A percentile compares a stretch with the other conserved stretches of the same genome.
Evolutionary conservation across 2,888 invertebrate genomes (phyloP).

Genomic region (Oxystoma pomonae): DNA sequence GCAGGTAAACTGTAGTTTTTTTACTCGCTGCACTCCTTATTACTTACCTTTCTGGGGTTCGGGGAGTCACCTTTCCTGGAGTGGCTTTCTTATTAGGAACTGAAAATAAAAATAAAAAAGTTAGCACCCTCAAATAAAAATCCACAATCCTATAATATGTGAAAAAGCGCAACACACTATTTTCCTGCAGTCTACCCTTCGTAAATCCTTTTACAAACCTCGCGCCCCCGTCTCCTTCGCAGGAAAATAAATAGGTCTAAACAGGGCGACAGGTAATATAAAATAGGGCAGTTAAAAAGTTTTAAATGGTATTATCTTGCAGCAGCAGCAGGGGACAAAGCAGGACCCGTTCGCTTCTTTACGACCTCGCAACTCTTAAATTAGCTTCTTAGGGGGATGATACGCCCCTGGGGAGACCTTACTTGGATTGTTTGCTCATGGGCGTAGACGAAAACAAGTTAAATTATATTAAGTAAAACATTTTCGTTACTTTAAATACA

Average conservation of each 20-base stretch:
- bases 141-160: no score
- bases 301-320: not conserved
- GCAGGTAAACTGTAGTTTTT: no score
- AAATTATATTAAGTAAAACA: no score
- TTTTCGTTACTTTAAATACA: no score
- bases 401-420: not conserved
- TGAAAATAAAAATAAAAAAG: conserved; percentile 23
- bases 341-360: conserved; percentile 38
- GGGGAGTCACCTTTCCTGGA: conserved; percentile 28
- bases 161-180: no score
- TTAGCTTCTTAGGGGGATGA: conserved; percentile 34
- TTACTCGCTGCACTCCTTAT: no score
- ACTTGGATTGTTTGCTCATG: not conserved
- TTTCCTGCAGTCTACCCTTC: no score
- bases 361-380: conserved; percentile 46
- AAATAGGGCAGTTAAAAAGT: not conserved
- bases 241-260: no score
- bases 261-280: not conserved
- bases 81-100: conserved; percentile 31
- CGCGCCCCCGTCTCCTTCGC: no score
- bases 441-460: no score
- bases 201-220: no score
- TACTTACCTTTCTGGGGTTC: conserved; percentile 35
- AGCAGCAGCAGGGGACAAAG: not conserved
- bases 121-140: no score